Evolutionary conservation across 1,140 invertebrate species (phyloP).

Genomic region (Zaprionus africanus): DNA sequence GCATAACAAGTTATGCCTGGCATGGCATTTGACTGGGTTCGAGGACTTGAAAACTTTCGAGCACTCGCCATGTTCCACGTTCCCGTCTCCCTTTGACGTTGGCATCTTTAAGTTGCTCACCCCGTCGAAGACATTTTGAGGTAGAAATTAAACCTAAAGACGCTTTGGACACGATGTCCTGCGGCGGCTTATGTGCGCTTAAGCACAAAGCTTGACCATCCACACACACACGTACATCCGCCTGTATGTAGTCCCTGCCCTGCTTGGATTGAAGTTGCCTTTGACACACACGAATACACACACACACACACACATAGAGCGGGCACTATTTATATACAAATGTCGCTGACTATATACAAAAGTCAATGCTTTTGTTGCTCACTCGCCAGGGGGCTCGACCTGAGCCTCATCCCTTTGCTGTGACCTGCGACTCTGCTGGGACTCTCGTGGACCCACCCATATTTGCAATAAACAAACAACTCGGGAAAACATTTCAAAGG

Average conservation of each 20-base stretch:
- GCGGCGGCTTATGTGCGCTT: conserved; percentile 79
- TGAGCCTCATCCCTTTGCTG: conserved; percentile 9
- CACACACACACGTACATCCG: conserved; percentile 37
- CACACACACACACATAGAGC: conserved; percentile 28
- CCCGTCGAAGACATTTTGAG: conserved; percentile 44
- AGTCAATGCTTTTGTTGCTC: conserved; percentile 75
- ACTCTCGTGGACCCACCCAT: conserved; percentile 38
- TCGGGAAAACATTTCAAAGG: neutral
- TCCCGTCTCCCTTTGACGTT: neutral
- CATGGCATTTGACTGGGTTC: conserved; percentile 16
- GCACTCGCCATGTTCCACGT: neutral
- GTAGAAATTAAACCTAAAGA: conserved; percentile 70
- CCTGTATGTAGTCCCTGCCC: conserved; percentile 17
- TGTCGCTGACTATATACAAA: conserved; percentile 80
- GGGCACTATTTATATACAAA: conserved; percentile 76
- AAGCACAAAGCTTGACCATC: conserved; percentile 75
- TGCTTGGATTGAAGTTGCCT: conserved; percentile 50
- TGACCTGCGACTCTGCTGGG: neutral
- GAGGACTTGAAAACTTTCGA: conserved; percentile 18
- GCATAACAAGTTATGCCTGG: conserved; percentile 70
- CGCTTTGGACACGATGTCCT: conserved; percentile 61
- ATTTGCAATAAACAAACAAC: conserved; percentile 44
- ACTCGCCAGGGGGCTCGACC: conserved; percentile 36
- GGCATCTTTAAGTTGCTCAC: conserved; percentile 60
- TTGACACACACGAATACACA: conserved; percentile 55